These are phyloP conservation scores for Esox lucius DNA, from an alignment of 2,797 vertebrate genomes.

Conservation along the genomic window DNA sequence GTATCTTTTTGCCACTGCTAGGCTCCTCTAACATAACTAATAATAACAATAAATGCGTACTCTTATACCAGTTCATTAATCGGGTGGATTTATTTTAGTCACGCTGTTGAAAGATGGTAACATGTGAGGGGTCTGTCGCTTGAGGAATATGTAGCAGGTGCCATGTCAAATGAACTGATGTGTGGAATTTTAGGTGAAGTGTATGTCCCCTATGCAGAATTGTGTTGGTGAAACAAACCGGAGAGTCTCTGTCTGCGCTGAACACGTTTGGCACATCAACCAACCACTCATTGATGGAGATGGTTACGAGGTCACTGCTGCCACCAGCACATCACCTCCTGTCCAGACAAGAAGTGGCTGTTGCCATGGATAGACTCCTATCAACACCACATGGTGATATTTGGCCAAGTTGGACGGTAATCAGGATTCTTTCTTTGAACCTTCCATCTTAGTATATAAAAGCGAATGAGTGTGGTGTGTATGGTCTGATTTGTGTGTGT, in stretches of 20 bases:
- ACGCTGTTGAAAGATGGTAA: not conserved
- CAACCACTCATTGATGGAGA: conserved; percentile 66
- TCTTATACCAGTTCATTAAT: not conserved
- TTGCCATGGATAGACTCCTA: conserved; percentile 57
- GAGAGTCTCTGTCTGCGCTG: conserved; percentile 32
- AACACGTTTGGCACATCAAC: conserved; percentile 15
- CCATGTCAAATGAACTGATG: not conserved
- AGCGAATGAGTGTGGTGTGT: not conserved
- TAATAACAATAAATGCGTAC: not conserved
- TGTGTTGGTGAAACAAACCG: conserved; percentile 66
- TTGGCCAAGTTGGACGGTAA: conserved; percentile 76
- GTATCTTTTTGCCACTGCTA: too few species aligned
- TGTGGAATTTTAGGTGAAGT: not conserved
- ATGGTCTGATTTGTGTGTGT: not conserved
- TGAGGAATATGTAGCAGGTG: not conserved
- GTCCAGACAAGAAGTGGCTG: conserved; percentile 61
- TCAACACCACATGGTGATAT: conserved; percentile 37
- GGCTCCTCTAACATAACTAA: too few species aligned
- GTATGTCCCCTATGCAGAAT: conserved; percentile 57
- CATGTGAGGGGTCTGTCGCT: not conserved
- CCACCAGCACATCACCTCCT: conserved; percentile 48
- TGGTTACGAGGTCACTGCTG: conserved; percentile 68
- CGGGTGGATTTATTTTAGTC: not conserved
- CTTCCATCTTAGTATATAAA: not conserved
- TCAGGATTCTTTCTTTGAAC: not conserved